A percentile compares a stretch with the other conserved stretches of the same genome.
These are phyloP conservation scores for Tiliqua scincoides DNA, from an alignment of 2,113 vertebrate species.

Conservation along the genomic window DNA sequence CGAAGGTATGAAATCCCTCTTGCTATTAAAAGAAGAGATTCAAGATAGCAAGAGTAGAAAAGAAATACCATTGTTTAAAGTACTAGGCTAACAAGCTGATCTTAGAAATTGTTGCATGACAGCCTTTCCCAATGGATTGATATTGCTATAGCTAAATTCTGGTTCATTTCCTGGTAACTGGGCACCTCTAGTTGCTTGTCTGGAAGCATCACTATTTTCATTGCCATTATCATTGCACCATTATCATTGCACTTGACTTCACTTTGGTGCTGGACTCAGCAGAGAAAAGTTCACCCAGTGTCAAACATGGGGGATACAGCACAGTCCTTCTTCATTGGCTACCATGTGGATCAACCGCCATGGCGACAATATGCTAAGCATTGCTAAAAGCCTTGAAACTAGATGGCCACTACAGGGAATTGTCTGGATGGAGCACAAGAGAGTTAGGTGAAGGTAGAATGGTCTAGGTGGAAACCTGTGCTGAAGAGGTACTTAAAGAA, in stretches of 20 bases:
- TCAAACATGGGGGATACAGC: neutral
- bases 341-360: neutral
- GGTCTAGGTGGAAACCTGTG: neutral
- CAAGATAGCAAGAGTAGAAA: neutral
- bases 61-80: conserved; percentile 1
- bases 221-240: no score
- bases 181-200: neutral
- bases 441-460: neutral
- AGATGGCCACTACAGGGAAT: neutral
- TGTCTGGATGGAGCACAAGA: neutral
- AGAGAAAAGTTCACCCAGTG: neutral
- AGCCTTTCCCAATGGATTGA: neutral
- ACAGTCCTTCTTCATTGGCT: neutral
- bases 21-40: neutral
- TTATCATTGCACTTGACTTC: neutral
- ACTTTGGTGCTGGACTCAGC: neutral
- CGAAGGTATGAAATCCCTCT: neutral
- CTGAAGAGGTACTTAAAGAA: neutral
- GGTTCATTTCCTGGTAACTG: neutral
- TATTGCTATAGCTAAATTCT: neutral
- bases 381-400: neutral
- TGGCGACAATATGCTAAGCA: no score
- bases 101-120: neutral
- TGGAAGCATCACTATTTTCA: neutral
- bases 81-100: neutral